These are phyloP conservation scores for Vanessa atalanta DNA, from an alignment of 1,140 invertebrate genomes.

Conservation along the genomic window DNA sequence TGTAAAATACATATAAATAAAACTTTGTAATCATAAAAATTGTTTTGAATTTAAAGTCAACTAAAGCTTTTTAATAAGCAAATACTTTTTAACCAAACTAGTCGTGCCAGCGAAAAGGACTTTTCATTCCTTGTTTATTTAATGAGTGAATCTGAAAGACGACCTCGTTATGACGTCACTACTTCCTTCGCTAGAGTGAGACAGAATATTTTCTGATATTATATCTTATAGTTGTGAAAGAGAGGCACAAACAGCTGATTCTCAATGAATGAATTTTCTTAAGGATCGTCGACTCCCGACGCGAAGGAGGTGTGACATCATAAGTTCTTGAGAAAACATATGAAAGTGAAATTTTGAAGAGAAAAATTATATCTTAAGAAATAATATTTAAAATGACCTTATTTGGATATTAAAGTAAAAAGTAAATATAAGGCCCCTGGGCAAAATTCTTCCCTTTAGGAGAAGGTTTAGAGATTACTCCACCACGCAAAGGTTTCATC, in stretches of 20 bases:
- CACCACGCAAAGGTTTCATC: no score
- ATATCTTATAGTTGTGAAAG: slow-evolving; percentile 38
- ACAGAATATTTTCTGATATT: slow-evolving; percentile 41
- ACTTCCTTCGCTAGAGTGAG: slow-evolving; percentile 59
- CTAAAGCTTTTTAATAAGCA: neutral
- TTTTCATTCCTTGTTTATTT: slow-evolving; percentile 76
- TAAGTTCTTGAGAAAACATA: slow-evolving; percentile 23
- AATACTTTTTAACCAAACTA: neutral
- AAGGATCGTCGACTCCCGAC: slow-evolving; percentile 40
- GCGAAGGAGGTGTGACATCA: slow-evolving; percentile 31
- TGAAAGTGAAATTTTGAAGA: slow-evolving; percentile 12
- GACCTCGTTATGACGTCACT: slow-evolving; percentile 79
- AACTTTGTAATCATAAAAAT: no score
- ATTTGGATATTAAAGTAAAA: no score
- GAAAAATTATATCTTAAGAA: neutral
- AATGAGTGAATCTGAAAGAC: slow-evolving; percentile 78
- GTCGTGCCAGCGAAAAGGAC: slow-evolving; percentile 44
- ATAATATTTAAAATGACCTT: no score
- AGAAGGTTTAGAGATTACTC: no score
- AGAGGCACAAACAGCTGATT: slow-evolving; percentile 59
- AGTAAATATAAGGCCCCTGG: no score
- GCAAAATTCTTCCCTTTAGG: no score
- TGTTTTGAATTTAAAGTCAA: no score
- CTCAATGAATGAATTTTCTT: slow-evolving; percentile 74
- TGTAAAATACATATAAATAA: no score